phyloP scores from a whole-genome alignment of 2,888 invertebrate genomes.

The Mechanitis mazaeus region DNA sequence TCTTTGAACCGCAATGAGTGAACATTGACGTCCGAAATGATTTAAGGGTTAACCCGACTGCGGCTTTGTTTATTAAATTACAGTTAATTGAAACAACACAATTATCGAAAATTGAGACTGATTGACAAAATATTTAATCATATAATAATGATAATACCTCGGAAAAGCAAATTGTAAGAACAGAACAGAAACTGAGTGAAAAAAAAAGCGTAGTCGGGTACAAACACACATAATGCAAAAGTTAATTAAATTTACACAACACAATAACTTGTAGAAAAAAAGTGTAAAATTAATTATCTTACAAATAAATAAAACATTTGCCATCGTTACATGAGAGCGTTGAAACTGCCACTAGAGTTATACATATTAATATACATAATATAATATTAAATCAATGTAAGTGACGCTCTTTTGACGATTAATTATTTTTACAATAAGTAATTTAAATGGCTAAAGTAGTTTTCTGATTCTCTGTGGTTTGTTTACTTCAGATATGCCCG shows the following conservation, averaged over 20 bases:
- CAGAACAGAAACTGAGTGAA: no score
- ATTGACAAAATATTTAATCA: background rate
- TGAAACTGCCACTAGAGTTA: conserved; percentile 72
- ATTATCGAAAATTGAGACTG: conserved; percentile 4
- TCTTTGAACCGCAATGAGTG: conserved; percentile 23
- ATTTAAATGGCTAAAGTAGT: conserved; percentile 26
- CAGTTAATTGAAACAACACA: background rate
- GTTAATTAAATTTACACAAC: background rate
- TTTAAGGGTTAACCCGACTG: conserved; percentile 29
- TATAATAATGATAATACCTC: background rate
- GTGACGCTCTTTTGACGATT: conserved; percentile 52
- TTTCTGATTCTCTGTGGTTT: background rate
- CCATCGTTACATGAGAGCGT: conserved; percentile 58
- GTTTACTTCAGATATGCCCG: no score
- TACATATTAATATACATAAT: conserved; percentile 60
- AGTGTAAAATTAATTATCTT: no score
- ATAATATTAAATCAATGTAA: conserved; percentile 51
- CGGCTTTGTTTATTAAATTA: conserved; percentile 9
- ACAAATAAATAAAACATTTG: conserved; percentile 28
- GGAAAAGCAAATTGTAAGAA: background rate
- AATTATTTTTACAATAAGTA: conserved; percentile 54
- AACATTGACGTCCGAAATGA: conserved; percentile 36
- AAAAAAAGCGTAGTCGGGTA: background rate
- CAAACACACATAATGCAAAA: background rate
- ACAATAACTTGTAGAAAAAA: no score